Base-by-base conservation (phyloP, 2,888 invertebrate genomes). In the Cistogaster globosa region DNA sequence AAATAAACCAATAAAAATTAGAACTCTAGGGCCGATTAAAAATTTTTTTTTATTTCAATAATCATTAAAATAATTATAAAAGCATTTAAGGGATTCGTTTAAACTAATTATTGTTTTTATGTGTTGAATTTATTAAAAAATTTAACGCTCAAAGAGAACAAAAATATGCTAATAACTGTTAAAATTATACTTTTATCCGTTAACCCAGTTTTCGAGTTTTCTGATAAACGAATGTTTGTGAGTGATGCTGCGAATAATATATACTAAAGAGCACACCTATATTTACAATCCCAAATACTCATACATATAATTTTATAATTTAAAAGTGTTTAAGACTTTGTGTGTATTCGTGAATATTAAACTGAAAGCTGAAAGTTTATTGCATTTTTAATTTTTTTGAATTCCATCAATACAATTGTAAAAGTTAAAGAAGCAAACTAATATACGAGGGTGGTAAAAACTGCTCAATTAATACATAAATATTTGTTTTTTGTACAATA, bases 311-410 rank as follows among this genome's bases (percentile, higher is more conserved):
- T 53, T 53, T 4, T 36, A n/a, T 36, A 9, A 38, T 16, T 72
- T 36, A 36, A 9, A 57, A 36, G 12, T 38, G 22, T 51, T 12
- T 48, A 12, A 18, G 38, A 9, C 5, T 36, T 0, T 7, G 32
- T 18, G 58, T 7, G 12, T 38, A 3, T 76, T 20, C 14, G 48
- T 5, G 26, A 38, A 68, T 38, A 32, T 60, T 22, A 51, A 51
- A 32, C 38, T 62, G 22, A 62, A 63, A 74, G 68, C 77, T 32
- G 38, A 62, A 76, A 76, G 45, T 76, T 82, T 82, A 82, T 82
- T 71, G 82, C 69, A 76, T 82, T 82, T 82, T 82, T 76, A 76
- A 71, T 71, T 82, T 74, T 67, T 67, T 69, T 76, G 32, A 45
- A 20, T 7, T 38, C 16, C 42, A 38, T 36, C 42, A 20, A 36